Base-by-base conservation (phyloP, 2,888 invertebrate species). In the Abrostola tripartita region DNA sequence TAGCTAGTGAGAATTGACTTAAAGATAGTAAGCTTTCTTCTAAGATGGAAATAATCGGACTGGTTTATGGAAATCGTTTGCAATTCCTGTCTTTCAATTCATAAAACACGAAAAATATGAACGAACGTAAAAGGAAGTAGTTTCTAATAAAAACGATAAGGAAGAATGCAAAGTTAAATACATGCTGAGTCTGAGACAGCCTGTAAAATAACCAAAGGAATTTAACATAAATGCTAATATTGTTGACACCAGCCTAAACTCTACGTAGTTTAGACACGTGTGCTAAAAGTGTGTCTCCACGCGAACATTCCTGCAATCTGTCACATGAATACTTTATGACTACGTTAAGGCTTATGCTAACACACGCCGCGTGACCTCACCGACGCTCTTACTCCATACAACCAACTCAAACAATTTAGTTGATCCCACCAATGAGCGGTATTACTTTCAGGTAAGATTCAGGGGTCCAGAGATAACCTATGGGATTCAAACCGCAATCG, bases 401-500 rank as follows among this genome's bases (percentile, higher is more conserved):
- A 38, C 57, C 61, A 63, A 68, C 68, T 63, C 51, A 10, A 50
- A 66, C 66, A 54, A 53, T 52, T 66, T 66, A 52, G 36, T 53
- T 57, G 68, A 59, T 61, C 60, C 54, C 35, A 44, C 38, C 62
- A 68, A 63, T 62, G 52, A 58, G 52, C 61, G 62, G 51, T 71
- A 73, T 69, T 49, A 59, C 54, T 65, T 56, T 38, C 76, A 78
- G 78, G 74, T 78, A 71, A 64, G 55, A 24, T 47, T 56, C 68
- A 62, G 65, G 72, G 56, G 52, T 66, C 57, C 62, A 52, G 59
- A 66, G 70, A 69, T 70, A 74, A 70, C 65, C 66, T 62, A 55
- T 57, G 72, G 68, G 75, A 64, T 42, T 64, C 61, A 68, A 68
- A 71, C 73, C 79, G 60, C 75, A 77, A 77, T 75, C 75, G 67